Percentiles rank a stretch among this genome's conserved stretches.
phyloP scores from a whole-genome alignment of 2,113 vertebrate genomes.

The zebrafish (Danio rerio) region DNA sequence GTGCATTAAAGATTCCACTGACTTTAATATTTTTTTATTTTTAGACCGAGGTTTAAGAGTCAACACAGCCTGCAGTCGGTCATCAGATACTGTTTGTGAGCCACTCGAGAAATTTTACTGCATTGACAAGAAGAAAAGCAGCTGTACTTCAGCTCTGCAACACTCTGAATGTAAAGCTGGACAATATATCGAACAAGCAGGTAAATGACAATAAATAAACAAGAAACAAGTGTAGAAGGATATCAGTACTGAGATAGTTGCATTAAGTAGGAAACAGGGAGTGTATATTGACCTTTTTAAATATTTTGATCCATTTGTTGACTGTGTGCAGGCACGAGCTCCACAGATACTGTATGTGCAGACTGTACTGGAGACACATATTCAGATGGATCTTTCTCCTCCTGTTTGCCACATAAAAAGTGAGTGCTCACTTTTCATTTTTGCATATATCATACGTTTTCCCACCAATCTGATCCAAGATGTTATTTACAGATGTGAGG shows the following conservation, averaged over 20 bases:
- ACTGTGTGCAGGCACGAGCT: slow-evolving; percentile 29
- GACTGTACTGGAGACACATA: slow-evolving; percentile 43
- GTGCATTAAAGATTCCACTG: neutral
- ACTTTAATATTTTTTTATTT: neutral
- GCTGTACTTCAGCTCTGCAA: slow-evolving; percentile 41
- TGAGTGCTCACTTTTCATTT: neutral
- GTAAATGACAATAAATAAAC: slow-evolving; percentile 1
- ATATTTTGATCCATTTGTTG: neutral
- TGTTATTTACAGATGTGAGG: slow-evolving; percentile 13
- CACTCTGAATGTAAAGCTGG: slow-evolving; percentile 48
- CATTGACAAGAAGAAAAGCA: neutral
- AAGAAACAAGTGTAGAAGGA: no score
- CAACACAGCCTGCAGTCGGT: slow-evolving; percentile 28
- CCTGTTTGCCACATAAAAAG: slow-evolving; percentile 50
- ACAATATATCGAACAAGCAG: slow-evolving; percentile 49
- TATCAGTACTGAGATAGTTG: neutral
- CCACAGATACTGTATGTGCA: slow-evolving; percentile 49
- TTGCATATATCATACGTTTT: neutral
- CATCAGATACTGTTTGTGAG: slow-evolving; percentile 54
- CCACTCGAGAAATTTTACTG: slow-evolving; percentile 54
- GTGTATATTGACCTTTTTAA: neutral
- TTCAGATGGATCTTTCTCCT: slow-evolving; percentile 52
- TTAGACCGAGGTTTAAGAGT: slow-evolving; percentile 47
- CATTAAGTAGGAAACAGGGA: neutral
- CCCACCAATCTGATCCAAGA: neutral